A percentile compares a stretch with the other conserved stretches of the same genome.
phyloP scores from a whole-genome alignment of 2,797 vertebrate genomes.

The Aeoliscus strigatus region DNA sequence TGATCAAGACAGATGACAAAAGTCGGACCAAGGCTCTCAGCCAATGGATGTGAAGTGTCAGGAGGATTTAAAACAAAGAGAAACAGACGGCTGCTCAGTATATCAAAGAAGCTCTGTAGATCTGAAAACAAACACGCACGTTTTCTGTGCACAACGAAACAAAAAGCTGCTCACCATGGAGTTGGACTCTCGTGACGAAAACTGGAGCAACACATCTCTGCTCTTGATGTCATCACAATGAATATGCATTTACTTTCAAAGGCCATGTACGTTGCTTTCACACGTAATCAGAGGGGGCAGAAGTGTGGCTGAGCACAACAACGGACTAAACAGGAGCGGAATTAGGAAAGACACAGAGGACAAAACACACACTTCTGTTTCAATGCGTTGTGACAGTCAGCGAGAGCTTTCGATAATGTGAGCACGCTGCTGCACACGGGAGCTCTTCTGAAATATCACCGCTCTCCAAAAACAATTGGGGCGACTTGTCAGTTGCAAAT shows the following conservation, averaged over 20 bases:
- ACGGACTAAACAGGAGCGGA: slow-evolving; percentile 31
- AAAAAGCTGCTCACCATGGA: background rate
- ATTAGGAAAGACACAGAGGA: slow-evolving; percentile 30
- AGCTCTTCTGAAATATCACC: background rate
- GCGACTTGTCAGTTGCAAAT: no score
- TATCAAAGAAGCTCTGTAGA: slow-evolving; percentile 4
- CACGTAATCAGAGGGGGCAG: slow-evolving; percentile 32
- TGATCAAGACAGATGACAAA: slow-evolving; percentile 36
- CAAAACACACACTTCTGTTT: slow-evolving; percentile 31
- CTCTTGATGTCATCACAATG: slow-evolving; percentile 30
- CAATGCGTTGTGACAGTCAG: slow-evolving; percentile 34
- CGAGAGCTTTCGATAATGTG: slow-evolving; percentile 16
- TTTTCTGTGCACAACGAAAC: slow-evolving; percentile 1
- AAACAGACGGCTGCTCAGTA: slow-evolving; percentile 11
- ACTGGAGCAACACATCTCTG: slow-evolving; percentile 6
- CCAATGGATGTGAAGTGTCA: slow-evolving; percentile 34
- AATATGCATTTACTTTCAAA: slow-evolving; percentile 44
- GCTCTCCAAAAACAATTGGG: slow-evolving; percentile 8
- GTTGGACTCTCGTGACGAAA: background rate
- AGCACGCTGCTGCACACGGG: slow-evolving; percentile 3
- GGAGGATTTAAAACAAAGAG: slow-evolving; percentile 28
- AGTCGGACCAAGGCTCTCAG: slow-evolving; percentile 36
- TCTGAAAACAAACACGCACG: background rate
- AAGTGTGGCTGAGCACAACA: slow-evolving; percentile 21
- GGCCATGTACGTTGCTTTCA: slow-evolving; percentile 18